phyloP scores from a whole-genome alignment of 92 coral and sea anemone species.

The Micromussa lordhowensis region DNA sequence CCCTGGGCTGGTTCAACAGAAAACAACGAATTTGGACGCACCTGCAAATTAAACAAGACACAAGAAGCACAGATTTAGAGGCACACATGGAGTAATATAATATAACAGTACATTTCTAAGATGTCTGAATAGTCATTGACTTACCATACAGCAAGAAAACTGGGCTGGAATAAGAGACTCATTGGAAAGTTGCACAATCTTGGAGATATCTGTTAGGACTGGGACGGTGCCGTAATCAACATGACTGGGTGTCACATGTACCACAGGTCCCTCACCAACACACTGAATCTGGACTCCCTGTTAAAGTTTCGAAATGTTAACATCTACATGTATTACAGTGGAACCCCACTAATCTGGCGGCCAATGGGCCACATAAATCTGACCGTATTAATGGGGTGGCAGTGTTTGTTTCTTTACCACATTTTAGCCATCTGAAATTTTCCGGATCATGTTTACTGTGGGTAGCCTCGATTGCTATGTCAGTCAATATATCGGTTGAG shows the following conservation, averaged over 20 bases:
- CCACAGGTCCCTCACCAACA: conserved; percentile 98
- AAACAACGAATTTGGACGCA: conserved; percentile 90
- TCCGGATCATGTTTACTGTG: no score
- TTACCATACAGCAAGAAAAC: conserved; percentile 94
- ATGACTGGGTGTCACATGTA: conserved; percentile 87
- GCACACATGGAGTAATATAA: not conserved
- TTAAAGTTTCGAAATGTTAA: not conserved
- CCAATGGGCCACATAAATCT: no score
- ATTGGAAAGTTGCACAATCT: conserved; percentile 82
- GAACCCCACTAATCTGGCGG: no score
- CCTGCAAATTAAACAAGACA: conserved; percentile 54
- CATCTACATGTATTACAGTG: no score
- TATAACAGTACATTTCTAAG: no score
- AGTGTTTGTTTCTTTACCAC: no score
- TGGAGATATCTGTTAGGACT: conserved; percentile 76
- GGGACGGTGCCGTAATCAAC: conserved; percentile 93
- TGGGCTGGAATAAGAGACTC: conserved; percentile 98
- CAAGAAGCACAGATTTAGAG: not conserved
- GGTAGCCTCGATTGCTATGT: no score
- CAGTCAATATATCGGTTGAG: no score
- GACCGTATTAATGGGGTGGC: no score
- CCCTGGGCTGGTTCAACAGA: conserved; percentile 90
- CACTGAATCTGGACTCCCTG: conserved; percentile 92
- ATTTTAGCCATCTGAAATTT: no score
- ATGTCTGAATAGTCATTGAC: not conserved